These are phyloP conservation scores for Entomobrya proxima DNA, from an alignment of 2,888 invertebrate species.

Conservation along the genomic window DNA sequence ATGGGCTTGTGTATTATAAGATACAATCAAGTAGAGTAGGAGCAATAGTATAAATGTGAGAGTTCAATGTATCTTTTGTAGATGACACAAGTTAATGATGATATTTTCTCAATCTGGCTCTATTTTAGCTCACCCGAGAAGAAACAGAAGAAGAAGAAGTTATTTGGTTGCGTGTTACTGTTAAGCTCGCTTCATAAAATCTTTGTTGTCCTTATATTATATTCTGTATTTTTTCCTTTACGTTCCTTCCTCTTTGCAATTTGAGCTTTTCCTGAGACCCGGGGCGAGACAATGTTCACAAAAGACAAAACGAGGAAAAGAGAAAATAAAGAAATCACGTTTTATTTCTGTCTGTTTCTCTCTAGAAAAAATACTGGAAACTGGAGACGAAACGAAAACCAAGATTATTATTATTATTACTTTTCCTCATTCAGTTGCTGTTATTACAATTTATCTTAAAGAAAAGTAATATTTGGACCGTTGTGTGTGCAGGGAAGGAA, in stretches of 20 bases:
- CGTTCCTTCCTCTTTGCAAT: constrained; percentile 46
- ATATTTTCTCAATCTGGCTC: constrained; percentile 41
- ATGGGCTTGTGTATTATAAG: not conserved
- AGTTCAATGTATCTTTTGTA: not conserved
- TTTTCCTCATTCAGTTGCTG: not conserved
- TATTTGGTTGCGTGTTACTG: constrained; percentile 3
- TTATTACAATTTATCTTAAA: not conserved
- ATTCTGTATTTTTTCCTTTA: constrained; percentile 15
- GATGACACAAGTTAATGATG: constrained; percentile 13
- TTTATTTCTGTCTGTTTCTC: not conserved
- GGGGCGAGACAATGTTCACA: constrained; percentile 44
- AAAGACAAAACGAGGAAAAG: constrained; percentile 27
- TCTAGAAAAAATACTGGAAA: constrained; percentile 2
- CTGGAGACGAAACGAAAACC: not conserved
- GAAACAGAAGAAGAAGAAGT: no score
- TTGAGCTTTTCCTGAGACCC: constrained; percentile 52
- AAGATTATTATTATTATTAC: constrained; percentile 45
- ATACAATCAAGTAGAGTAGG: constrained; percentile 1
- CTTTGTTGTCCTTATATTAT: constrained; percentile 24
- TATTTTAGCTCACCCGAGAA: constrained; percentile 54
- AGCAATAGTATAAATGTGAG: no score
- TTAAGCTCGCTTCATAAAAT: constrained; percentile 57
- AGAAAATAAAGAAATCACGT: constrained; percentile 33
- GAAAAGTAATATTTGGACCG: not conserved
- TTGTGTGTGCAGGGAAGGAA: not conserved